phyloP scores from a whole-genome alignment of 2,797 vertebrate genomes.

The Acanthurus leucopareius region DNA sequence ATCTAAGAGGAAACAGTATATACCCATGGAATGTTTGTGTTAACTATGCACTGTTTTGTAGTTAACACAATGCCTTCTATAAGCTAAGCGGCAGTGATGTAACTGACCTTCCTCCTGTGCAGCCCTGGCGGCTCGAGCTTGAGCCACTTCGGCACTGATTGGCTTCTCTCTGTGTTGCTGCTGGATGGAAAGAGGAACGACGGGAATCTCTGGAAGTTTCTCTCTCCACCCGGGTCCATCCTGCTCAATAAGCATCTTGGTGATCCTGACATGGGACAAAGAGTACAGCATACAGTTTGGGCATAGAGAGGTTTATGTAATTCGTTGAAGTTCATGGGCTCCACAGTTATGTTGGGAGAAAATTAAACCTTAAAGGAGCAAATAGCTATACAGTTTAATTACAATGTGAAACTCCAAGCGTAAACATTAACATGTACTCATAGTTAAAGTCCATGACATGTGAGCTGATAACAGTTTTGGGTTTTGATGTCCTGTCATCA shows the following conservation, averaged over 20 bases:
- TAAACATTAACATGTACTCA: not conserved
- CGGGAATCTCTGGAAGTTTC: constrained; percentile 91
- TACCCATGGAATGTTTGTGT: not conserved
- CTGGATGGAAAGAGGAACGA: constrained; percentile 89
- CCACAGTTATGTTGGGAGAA: not conserved
- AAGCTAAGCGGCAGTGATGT: constrained; percentile 14
- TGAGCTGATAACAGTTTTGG: no score
- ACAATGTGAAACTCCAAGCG: not conserved
- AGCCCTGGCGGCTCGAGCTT: constrained; percentile 77
- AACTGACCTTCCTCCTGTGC: constrained; percentile 70
- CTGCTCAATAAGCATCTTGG: constrained; percentile 91
- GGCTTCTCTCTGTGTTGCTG: constrained; percentile 83
- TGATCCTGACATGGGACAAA: constrained; percentile 86
- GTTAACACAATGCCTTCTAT: not conserved
- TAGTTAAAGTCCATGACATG: no score
- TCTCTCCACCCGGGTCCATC: constrained; percentile 93
- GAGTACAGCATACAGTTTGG: not conserved
- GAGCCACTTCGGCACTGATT: constrained; percentile 74
- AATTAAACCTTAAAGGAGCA: not conserved
- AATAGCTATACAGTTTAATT: no score
- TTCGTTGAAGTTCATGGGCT: not conserved
- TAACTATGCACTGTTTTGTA: no score
- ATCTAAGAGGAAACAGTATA: not conserved
- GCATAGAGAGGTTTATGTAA: not conserved
- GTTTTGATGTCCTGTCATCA: no score